Evolutionary conservation across 2,888 invertebrate genomes (phyloP), one percentile per base, ranked within the genome.

Genomic region (Microplitis manilae): DNA sequence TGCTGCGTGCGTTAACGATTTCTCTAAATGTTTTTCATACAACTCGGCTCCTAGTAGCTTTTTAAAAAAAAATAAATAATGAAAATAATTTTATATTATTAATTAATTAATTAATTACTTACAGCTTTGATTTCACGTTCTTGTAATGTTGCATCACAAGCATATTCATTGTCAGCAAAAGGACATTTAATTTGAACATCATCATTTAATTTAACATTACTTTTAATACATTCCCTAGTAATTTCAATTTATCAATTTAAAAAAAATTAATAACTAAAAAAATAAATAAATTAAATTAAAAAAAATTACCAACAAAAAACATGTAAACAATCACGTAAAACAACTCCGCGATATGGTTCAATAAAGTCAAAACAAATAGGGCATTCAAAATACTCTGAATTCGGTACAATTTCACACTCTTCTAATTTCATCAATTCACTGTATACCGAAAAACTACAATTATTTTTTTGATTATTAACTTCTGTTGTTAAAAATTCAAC

Each of bases 111-210:
- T 62, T 62, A 15, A 62, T 17, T 62, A 62, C 17, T 62, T 9
- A 62, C 62, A 6, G 62, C 62, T 62, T 62, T 62, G 8, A 62
- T 62, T 62, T 62, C 62, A 15, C 62, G n/a, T 62, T 62, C 62
- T 62, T 20, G 62, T 20, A 62, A 20, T n/a, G n/a, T 8, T 6
- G 20, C 20, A 15, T 62, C 15, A 15, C 62, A 62, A 13, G 50
- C 50, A 50, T 50, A 50, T 13, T 2, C 13, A 50, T 2, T 1
- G 13, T 50, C 50, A 13, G 50, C 50, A 1, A 7, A 15, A 5
- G 6, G 20, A 7, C 62, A 50, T 5, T 50, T 50, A 8, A 50
- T 13, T 50, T 50, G 9, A 50, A 50, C 8, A 50, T 50, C 50
- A 9, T 50, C 50, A 2, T 50, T 50, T 1, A 50, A 50, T 5